Percentiles rank a stretch among this genome's conserved stretches.
phyloP scores from a whole-genome alignment of 2,797 vertebrate species.

The Brachyalestes nurse region DNA sequence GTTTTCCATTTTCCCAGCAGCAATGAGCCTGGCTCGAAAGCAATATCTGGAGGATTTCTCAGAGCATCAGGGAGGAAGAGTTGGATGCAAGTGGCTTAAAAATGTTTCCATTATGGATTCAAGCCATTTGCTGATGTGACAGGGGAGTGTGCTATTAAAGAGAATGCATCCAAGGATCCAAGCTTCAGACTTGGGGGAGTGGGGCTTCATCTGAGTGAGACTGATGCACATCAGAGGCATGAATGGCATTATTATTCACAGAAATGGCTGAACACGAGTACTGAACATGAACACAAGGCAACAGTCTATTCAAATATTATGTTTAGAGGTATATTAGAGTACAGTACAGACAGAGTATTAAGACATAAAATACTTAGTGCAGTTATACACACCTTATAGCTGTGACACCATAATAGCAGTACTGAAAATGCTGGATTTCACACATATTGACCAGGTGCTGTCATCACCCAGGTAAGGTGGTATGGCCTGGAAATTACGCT shows the following conservation, averaged over 20 bases:
- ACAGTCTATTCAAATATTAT: conserved; percentile 63
- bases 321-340: conserved; percentile 63
- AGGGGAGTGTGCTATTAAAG: conserved; percentile 59
- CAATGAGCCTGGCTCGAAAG: conserved; percentile 28
- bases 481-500: conserved; percentile 47
- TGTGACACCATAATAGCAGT: background rate
- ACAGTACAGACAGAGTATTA: conserved; percentile 55
- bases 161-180: conserved; percentile 47
- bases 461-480: conserved; percentile 50
- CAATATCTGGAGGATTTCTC: conserved; percentile 32
- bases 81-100: conserved; percentile 58
- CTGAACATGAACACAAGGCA: conserved; percentile 63
- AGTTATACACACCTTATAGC: background rate
- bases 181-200: conserved; percentile 59
- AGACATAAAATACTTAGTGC: background rate
- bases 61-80: conserved; percentile 45
- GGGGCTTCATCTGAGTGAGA: conserved; percentile 62
- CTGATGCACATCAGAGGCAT: conserved; percentile 68
- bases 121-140: conserved; percentile 64
- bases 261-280: conserved; percentile 55
- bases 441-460: conserved; percentile 45
- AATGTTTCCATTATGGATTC: conserved; percentile 61
- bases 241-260: conserved; percentile 71
- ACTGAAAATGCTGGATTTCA: conserved; percentile 36
- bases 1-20: conserved; percentile 29